A percentile compares a stretch with the other conserved stretches of the same genome.
phyloP scores from a whole-genome alignment of 2,888 invertebrate species.

The Thera obeliscata region DNA sequence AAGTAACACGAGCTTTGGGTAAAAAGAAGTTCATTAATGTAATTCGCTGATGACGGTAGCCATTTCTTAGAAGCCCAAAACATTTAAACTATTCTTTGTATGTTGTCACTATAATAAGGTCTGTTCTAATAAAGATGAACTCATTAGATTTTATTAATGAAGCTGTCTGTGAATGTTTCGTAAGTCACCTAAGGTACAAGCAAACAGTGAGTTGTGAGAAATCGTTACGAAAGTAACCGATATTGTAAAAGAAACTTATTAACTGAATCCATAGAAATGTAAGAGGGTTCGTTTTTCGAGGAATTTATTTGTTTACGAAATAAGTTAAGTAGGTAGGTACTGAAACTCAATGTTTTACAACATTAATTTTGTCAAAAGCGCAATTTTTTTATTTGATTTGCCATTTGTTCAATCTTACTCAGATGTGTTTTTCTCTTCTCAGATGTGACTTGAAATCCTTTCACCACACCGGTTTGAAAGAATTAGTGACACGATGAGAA shows the following conservation, averaged over 20 bases:
- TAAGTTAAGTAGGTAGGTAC: neutral
- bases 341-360: neutral
- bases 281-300: slow-evolving; percentile 47
- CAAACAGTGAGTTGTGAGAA: slow-evolving; percentile 7
- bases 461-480: too few species aligned
- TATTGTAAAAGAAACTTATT: slow-evolving; percentile 49
- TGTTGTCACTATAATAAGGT: neutral
- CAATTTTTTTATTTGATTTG: too few species aligned
- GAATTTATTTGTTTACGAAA: slow-evolving; percentile 38
- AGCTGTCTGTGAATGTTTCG: neutral
- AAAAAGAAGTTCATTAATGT: too few species aligned
- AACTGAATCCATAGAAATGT: slow-evolving; percentile 62
- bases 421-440: too few species aligned
- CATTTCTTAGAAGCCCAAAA: neutral
- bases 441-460: too few species aligned
- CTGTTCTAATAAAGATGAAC: neutral
- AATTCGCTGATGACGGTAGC: neutral
- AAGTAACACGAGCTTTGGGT: too few species aligned
- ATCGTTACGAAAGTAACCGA: slow-evolving; percentile 39
- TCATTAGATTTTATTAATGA: neutral
- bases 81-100: neutral
- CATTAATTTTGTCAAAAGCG: neutral
- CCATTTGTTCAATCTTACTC: too few species aligned
- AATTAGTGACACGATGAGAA: too few species aligned
- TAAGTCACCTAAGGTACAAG: neutral